Percentiles rank a stretch among this genome's conserved stretches.
These are phyloP conservation scores for Calosoma granatense DNA, from an alignment of 1,140 invertebrate genomes.

Conservation along the genomic window DNA sequence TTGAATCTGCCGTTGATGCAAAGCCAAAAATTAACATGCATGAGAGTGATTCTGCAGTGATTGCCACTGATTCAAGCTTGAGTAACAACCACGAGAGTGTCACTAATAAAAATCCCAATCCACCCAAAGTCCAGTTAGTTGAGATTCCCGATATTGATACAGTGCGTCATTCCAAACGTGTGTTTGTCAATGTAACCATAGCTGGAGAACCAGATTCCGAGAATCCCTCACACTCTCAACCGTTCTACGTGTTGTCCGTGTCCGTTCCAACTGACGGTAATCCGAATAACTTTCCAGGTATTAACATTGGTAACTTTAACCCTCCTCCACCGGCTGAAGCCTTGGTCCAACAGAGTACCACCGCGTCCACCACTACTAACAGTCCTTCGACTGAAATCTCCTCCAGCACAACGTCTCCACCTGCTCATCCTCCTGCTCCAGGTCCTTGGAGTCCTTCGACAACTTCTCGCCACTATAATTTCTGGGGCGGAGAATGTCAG, in stretches of 20 bases:
- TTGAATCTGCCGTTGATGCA: background rate
- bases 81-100: slow-evolving; percentile 10
- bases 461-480: slow-evolving; percentile 27
- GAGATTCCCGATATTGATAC: slow-evolving; percentile 20
- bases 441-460: slow-evolving; percentile 22
- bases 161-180: slow-evolving; percentile 36
- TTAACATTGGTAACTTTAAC: slow-evolving; percentile 36
- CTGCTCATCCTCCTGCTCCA: background rate
- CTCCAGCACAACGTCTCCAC: background rate
- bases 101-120: slow-evolving; percentile 13
- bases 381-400: slow-evolving; percentile 21
- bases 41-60: background rate
- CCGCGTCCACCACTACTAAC: slow-evolving; percentile 25
- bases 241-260: slow-evolving; percentile 61
- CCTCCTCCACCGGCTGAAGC: slow-evolving; percentile 31
- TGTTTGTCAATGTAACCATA: slow-evolving; percentile 67
- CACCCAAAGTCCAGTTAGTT: slow-evolving; percentile 25
- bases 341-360: slow-evolving; percentile 21
- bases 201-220: slow-evolving; percentile 47
- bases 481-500: slow-evolving; percentile 56
- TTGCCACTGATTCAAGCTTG: background rate
- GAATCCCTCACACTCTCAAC: slow-evolving; percentile 39
- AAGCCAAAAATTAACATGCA: background rate
- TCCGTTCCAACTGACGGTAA: slow-evolving; percentile 53
- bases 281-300: slow-evolving; percentile 40